Evolutionary conservation across 2,888 invertebrate genomes (phyloP).

Genomic region (Sinelater perroti): DNA sequence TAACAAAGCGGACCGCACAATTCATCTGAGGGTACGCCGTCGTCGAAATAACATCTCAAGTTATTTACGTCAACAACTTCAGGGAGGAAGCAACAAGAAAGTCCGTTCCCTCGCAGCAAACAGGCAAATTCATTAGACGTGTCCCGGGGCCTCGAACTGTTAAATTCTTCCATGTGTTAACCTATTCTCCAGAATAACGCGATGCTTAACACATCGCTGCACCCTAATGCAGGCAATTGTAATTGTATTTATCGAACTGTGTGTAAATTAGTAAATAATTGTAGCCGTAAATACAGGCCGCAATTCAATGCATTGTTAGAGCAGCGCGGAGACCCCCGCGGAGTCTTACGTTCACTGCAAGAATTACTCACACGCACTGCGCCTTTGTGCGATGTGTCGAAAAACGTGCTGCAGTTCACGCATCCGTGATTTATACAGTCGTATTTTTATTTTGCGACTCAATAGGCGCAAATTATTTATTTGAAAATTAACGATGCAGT

Average conservation of each 20-base stretch:
- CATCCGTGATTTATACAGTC: constrained; percentile 16
- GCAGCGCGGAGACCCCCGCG: constrained; percentile 50
- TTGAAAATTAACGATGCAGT: too few relatives aligned
- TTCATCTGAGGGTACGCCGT: too few relatives aligned
- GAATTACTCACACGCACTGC: constrained; percentile 47
- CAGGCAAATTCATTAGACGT: constrained; percentile 37
- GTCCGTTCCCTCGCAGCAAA: constrained; percentile 23
- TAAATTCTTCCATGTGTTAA: constrained; percentile 42
- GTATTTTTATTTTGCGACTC: constrained; percentile 3
- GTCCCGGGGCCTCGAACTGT: constrained; percentile 32
- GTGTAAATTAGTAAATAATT: constrained; percentile 60
- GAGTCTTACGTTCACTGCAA: constrained; percentile 57
- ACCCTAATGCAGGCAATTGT: constrained; percentile 56
- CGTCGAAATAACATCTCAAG: neutral
- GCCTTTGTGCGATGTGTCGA: constrained; percentile 37
- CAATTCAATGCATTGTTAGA: constrained; percentile 53
- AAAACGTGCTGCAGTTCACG: constrained; percentile 29
- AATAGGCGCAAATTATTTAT: neutral
- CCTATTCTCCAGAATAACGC: constrained; percentile 42
- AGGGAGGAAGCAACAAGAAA: constrained; percentile 9
- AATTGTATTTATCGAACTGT: constrained; percentile 61
- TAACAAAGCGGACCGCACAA: too few relatives aligned
- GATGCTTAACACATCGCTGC: constrained; percentile 49
- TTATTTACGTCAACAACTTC: constrained; percentile 20
- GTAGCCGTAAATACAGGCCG: constrained; percentile 56